Base-by-base conservation (phyloP, 2,113 vertebrate species). In the Solenodon paradoxus region DNA sequence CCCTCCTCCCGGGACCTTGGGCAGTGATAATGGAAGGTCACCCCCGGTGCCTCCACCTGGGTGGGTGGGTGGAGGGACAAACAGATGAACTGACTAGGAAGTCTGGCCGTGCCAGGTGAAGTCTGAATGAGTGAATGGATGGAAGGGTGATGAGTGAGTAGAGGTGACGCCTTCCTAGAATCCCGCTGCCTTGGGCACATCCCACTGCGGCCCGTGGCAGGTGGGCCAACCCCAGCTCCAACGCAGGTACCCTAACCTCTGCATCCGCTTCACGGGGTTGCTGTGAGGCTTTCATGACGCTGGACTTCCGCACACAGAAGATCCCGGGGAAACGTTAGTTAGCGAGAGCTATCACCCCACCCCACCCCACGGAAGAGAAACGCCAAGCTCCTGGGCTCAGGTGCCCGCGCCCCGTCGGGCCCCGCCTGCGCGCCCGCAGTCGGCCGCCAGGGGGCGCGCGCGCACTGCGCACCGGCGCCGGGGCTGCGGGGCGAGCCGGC, bases 381-480 rank as follows among this genome's bases (percentile, higher is more conserved):
- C n/a, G n/a, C n/a, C n/a, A n/a, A n/a, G n/a, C n/a, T n/a, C n/a
- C n/a, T n/a, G n/a, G n/a, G n/a, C n/a, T n/a, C n/a, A n/a, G n/a
- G n/a, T n/a, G n/a, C n/a, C n/a, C n/a, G n/a, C n/a, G n/a, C n/a
- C n/a, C n/a, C n/a, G n/a, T n/a, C 13, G 15, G 5, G 32, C 32
- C 32, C 6, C 10, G 17, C 40, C 81, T 28, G 81, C 9, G 10
- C 2, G 5, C 32, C 64, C 19, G 7, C n/a, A 1, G 3, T 2
- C 0, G 8, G 45, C 90, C 96, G 55, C 94, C 90, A 95, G 97
- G n/a, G 95, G 87, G 96, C 75, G 84, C 75, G 0, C 83, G 24
- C 38, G 74, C 0, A 28, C 86, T 11, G 57, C 45, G 2, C 55
- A 59, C 57, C 2, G 4, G 22, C 16, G 12, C 5, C 38, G 38